Evolutionary conservation across 2,888 invertebrate genomes (phyloP), one percentile per base, ranked within the genome.

Genomic region (Drosophila nr. medialis): DNA sequence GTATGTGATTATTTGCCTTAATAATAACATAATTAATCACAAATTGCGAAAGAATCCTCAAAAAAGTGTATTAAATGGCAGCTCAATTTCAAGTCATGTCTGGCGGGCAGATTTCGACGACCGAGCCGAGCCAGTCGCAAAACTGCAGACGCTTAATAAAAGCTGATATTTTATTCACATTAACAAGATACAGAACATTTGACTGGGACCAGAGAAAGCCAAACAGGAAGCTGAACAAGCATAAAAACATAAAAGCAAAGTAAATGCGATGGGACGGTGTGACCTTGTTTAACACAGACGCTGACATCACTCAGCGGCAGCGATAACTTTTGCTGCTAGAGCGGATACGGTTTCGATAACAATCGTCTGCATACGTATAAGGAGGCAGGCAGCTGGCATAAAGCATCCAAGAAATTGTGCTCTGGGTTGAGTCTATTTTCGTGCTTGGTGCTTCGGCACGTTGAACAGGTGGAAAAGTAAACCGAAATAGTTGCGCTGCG

Each of bases 321-420:
- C 77, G 75, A 78, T 77, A 77, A 75, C 50, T 51, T 56, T 70
- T 51, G 18, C 48, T 24, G 81, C 83, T 84, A 84, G 84, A 80
- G 84, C 74, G 77, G 89, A 88, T 85, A 85, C 84, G 58, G 45
- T 85, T 85, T 88, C 89, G 85, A 85, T 86, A 85, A 76, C 76
- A 65, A 51, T 55, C 58, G 54, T n/a, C 21, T 24, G 27, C 66
- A 61, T 64, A 66, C 55, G 51, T 64, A 84, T 64, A 81, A 64
- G 81, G 78, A 67, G 81, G 73, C 78, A 27, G 21, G 45, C 45
- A 27, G 45, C 45, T 15, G 36, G 18, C 56, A 55, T 18, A 27
- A 59, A 59, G 2, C 30, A 27, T 32, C 48, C 36, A 48, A 50
- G 13, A 61, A 80, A 53, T 61, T 84, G 84, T 68, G 67, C 55